phyloP scores from a whole-genome alignment of 2,888 invertebrate species.

The Cacoxenus indagator region DNA sequence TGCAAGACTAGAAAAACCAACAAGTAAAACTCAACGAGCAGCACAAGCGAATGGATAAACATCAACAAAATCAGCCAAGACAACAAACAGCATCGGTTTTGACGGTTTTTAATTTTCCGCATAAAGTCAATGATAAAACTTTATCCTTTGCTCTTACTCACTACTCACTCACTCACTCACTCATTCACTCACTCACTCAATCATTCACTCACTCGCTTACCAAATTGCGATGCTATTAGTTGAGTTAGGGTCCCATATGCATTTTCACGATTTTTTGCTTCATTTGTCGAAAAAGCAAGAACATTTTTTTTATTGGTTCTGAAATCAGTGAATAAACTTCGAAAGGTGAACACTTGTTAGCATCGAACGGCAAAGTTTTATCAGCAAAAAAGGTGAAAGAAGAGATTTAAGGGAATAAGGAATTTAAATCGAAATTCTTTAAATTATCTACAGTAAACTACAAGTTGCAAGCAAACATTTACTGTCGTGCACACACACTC shows the following conservation, averaged over 20 bases:
- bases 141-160: background rate
- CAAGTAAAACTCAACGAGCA: background rate
- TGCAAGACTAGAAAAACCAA: constrained; percentile 1
- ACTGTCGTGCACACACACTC: background rate
- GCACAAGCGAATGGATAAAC: constrained; percentile 21
- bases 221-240: too few species aligned
- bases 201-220: background rate
- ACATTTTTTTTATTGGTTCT: too few species aligned
- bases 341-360: too few species aligned
- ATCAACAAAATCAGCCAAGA: constrained; percentile 26
- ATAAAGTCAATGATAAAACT: background rate
- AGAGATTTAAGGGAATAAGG: background rate
- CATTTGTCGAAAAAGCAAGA: too few species aligned
- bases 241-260: too few species aligned
- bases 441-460: background rate
- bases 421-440: background rate
- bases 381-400: background rate
- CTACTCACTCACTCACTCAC: background rate
- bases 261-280: too few species aligned
- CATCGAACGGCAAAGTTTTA: constrained; percentile 4
- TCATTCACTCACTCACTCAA: background rate
- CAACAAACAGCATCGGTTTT: background rate
- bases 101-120: constrained; percentile 11
- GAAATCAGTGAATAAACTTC: too few species aligned
- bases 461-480: background rate